Conservation (phyloP, 2,888 invertebrate species). For the Aphidoletes aphidimyza region DNA sequence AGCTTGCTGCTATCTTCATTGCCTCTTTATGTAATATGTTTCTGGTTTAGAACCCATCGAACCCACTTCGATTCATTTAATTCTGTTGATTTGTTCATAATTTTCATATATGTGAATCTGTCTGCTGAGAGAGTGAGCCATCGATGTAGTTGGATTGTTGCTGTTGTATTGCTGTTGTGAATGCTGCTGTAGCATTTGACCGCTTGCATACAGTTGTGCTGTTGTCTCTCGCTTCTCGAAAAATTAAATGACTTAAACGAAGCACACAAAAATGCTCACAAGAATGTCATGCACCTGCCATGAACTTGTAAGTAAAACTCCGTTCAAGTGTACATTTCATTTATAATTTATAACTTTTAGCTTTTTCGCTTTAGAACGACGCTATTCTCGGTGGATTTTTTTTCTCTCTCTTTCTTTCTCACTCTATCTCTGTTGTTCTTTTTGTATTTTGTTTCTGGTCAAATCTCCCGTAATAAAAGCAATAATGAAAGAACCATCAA, state of each 20-base stretch:
- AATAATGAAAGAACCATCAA: constrained; percentile 17
- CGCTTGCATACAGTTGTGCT: too few relatives aligned
- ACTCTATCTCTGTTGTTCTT: background rate
- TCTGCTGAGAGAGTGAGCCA: too few relatives aligned
- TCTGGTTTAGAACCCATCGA: constrained; percentile 2
- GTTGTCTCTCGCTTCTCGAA: background rate
- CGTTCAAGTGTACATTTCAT: constrained; percentile 45
- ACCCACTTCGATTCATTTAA: constrained; percentile 35
- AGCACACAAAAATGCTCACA: constrained; percentile 52
- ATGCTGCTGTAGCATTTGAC: too few relatives aligned
- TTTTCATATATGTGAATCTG: constrained; percentile 7
- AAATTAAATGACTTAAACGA: constrained; percentile 50
- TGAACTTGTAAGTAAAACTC: constrained; percentile 47
- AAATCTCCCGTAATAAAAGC: constrained; percentile 28
- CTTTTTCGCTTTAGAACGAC: constrained; percentile 23
- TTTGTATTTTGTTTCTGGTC: background rate
- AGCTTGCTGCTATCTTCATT: background rate
- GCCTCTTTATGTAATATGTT: background rate
- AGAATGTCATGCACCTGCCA: constrained; percentile 53
- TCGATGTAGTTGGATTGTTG: background rate
- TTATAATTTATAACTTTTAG: constrained; percentile 48
- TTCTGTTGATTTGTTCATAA: constrained; percentile 48
- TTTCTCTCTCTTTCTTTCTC: background rate
- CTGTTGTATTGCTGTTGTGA: too few relatives aligned
- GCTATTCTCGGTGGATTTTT: background rate